Evolutionary conservation across 1,140 invertebrate species (phyloP), one percentile per base, ranked within the genome.

Genomic region (Atta texana): DNA sequence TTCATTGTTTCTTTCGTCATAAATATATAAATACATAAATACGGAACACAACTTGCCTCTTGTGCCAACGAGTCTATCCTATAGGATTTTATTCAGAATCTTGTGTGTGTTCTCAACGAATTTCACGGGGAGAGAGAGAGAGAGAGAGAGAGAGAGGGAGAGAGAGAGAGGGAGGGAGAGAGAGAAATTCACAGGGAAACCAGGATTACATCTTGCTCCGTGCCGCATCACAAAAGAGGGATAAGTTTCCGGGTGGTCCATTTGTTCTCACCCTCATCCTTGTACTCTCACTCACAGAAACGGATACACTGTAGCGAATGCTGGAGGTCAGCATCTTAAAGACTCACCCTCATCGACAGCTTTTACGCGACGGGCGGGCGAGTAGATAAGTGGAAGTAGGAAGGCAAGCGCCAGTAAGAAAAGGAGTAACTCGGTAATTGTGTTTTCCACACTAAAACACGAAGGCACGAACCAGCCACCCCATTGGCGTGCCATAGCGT

Each of bases 301-400:
- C 59, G 84, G 84, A 59, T 57, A 69, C 75, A 31, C 10, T 39
- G 77, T 51, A 49, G 68, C 59, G 87, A 66, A 86, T 31, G 49
- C 49, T 66, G 82, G 68, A 84, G 82, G 74, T 78, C 82, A 78
- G 75, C 74, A 49, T 49, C 74, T 90, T 89, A 89, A 90, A 90
- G 88, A 89, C 87, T 82, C 76, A 72, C 49, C 57, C 75, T 86
- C 72, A 89, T 90, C 89, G 89, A 89, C 88, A 89, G 89, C 89
- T 90, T 90, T 87, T 84, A 89, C 76, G 86, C 85, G 88, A 82
- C 64, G 72, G 85, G 77, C 39, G 55, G 18, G 31, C 18, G 55
- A 14, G 64, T 39, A 18, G 49, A 24, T 28, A 84, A 82, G 72
- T 24, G 69, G 59, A 49, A 53, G 63, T 44, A 28, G 14, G 72